Evolutionary conservation across 2,113 vertebrate genomes (phyloP).

Genomic region (Cyphomyrus discorhynchus): DNA sequence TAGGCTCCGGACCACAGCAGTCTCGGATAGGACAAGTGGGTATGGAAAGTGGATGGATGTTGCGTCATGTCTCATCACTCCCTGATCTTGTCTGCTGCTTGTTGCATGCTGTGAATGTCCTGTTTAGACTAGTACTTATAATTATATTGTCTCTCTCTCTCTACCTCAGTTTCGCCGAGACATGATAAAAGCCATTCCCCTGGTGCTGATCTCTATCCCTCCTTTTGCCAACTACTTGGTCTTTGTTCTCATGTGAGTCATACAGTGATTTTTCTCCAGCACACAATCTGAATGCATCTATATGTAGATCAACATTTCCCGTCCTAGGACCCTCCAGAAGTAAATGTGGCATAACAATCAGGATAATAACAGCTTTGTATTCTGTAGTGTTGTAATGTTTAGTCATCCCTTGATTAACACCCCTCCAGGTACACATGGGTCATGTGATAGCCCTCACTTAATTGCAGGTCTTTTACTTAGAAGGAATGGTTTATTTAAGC

Average conservation of each 20-base stretch:
- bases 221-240: conserved; percentile 94
- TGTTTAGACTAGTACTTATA: not conserved
- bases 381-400: not conserved
- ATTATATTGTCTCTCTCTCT: conserved; percentile 12
- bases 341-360: not conserved
- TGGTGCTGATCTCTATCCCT: conserved; percentile 77
- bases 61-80: not conserved
- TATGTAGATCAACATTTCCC: not conserved
- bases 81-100: not conserved
- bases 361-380: not conserved
- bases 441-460: not conserved
- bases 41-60: not conserved
- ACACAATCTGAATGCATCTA: not conserved
- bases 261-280: not conserved
- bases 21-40: not conserved
- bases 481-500: not conserved
- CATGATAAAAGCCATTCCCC: conserved; percentile 73
- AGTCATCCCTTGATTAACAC: not conserved
- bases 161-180: conserved; percentile 75
- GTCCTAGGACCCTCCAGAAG: not conserved
- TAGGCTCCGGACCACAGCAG: not conserved
- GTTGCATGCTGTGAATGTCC: not conserved
- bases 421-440: not conserved
- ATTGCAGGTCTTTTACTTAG: not conserved
- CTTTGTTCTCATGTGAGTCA: conserved; percentile 85